phyloP scores from a whole-genome alignment of 2,888 invertebrate genomes.

The Eupeodes luniger region DNA sequence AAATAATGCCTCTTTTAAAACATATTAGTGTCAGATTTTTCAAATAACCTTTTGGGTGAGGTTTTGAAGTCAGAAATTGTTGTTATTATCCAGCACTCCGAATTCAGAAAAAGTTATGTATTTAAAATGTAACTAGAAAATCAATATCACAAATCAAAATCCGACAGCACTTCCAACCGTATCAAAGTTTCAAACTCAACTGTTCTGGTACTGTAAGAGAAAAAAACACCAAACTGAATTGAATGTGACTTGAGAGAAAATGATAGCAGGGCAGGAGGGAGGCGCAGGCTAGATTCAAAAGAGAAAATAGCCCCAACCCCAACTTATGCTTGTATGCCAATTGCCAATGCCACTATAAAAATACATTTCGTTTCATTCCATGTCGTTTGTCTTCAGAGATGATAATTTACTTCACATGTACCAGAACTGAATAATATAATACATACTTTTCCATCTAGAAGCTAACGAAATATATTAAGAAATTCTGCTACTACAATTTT shows the following conservation, averaged over 20 bases:
- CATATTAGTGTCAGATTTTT: constrained; percentile 13
- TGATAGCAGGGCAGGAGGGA: not conserved
- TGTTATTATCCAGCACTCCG: constrained; percentile 29
- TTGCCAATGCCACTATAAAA: too few relatives aligned
- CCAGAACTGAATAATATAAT: too few relatives aligned
- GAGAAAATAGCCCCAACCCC: not conserved
- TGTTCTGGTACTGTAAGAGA: not conserved
- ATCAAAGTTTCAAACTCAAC: constrained; percentile 64
- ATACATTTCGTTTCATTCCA: too few relatives aligned
- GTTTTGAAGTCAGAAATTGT: constrained; percentile 15
- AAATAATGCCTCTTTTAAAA: constrained; percentile 14
- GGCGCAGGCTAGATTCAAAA: not conserved
- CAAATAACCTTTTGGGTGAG: constrained; percentile 46
- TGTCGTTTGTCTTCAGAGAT: too few relatives aligned
- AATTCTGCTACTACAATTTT: too few relatives aligned
- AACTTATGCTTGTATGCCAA: too few relatives aligned
- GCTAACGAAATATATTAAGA: too few relatives aligned
- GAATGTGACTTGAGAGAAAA: not conserved
- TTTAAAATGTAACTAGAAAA: constrained; percentile 8
- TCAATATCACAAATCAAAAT: not conserved
- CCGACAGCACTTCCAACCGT: constrained; percentile 30
- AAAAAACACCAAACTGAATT: not conserved
- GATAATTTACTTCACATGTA: too few relatives aligned
- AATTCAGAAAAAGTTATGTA: not conserved
- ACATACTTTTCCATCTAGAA: too few relatives aligned